Evolutionary conservation across 2,888 invertebrate genomes (phyloP).

Genomic region (Luperina nickerlii): DNA sequence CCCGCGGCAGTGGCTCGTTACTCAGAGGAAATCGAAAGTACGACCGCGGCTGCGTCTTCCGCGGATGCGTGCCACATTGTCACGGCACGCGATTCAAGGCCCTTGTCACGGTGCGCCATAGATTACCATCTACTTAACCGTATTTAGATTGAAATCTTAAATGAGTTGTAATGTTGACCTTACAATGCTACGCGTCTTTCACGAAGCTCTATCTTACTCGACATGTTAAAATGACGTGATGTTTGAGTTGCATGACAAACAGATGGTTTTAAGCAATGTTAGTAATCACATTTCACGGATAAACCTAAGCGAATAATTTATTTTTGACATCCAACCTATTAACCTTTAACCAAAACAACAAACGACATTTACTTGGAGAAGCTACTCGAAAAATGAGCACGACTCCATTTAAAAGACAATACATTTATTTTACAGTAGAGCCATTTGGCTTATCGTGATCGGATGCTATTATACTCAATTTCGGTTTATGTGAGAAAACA

Average conservation of each 20-base stretch:
- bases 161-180: slow-evolving; percentile 18
- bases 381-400: slow-evolving; percentile 51
- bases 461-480: slow-evolving; percentile 67
- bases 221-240: slow-evolving; percentile 21
- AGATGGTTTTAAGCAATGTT: slow-evolving; percentile 48
- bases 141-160: slow-evolving; percentile 50
- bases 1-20: slow-evolving; percentile 63
- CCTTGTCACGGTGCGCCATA: slow-evolving; percentile 48
- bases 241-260: slow-evolving; percentile 41
- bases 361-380: slow-evolving; percentile 39
- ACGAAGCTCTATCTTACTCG: slow-evolving; percentile 33
- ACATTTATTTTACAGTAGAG: slow-evolving; percentile 52
- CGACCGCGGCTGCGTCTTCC: slow-evolving; percentile 73
- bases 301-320: slow-evolving; percentile 58
- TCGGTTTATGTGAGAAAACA: slow-evolving; percentile 71
- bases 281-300: slow-evolving; percentile 52
- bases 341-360: slow-evolving; percentile 63
- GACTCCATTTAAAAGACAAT: slow-evolving; percentile 47
- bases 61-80: slow-evolving; percentile 68
- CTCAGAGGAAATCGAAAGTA: slow-evolving; percentile 80
- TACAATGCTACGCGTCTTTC: slow-evolving; percentile 31
- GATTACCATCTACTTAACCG: slow-evolving; percentile 50
- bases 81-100: slow-evolving; percentile 67
- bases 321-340: slow-evolving; percentile 58
- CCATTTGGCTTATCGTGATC: slow-evolving; percentile 66